Evolutionary conservation across 2,888 invertebrate species (phyloP).

Genomic region (Mesorhabditis spiculigera): DNA sequence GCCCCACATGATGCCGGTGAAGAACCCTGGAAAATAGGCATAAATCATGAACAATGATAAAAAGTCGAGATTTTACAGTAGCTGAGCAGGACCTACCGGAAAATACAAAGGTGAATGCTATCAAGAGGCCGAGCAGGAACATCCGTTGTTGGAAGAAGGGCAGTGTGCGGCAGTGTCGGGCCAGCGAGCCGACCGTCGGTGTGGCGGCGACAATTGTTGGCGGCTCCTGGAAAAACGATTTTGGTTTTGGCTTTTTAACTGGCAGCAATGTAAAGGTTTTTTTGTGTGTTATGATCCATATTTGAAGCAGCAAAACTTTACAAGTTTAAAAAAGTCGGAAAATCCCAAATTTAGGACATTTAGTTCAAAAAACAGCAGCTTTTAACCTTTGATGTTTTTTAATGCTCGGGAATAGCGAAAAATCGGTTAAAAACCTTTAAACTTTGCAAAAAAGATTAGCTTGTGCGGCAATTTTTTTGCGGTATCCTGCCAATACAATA

Average conservation of each 20-base stretch:
- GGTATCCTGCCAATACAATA: no score
- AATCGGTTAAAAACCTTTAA: no score
- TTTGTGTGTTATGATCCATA: no score
- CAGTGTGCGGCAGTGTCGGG: conserved; percentile 26
- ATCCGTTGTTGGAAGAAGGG: conserved; percentile 39
- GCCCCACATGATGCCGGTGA: conserved; percentile 48
- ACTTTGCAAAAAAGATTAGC: no score
- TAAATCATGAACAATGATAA: not conserved
- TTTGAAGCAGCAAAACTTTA: no score
- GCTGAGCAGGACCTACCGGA: conserved; percentile 20
- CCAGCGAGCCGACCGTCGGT: conserved; percentile 24
- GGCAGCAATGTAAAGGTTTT: no score
- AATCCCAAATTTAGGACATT: no score
- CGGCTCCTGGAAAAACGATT: conserved; percentile 8
- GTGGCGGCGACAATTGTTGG: conserved; percentile 22
- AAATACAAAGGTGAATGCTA: conserved; percentile 30
- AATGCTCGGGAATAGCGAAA: no score
- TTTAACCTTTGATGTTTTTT: no score
- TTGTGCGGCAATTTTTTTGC: no score
- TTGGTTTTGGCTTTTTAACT: not conserved
- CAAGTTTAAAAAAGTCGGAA: no score
- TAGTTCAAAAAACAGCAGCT: no score
- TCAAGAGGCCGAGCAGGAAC: conserved; percentile 25
- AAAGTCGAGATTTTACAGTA: not conserved
- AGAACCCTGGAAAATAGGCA: conserved; percentile 28